Conservation (phyloP, 2,888 invertebrate genomes). For the Aphodius granarius region DNA sequence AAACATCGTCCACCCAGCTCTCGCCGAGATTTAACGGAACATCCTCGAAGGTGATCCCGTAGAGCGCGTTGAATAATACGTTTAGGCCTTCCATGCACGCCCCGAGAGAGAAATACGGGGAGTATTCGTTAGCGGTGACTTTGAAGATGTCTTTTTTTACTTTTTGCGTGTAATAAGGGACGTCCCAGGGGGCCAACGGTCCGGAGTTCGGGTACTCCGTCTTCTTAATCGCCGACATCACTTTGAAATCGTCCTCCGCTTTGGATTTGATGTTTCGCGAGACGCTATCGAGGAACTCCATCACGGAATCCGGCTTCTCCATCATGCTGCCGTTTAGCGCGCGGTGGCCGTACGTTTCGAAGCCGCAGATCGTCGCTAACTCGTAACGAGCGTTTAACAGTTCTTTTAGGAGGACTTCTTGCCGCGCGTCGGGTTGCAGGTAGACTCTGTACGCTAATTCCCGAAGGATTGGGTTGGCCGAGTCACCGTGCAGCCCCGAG, state of each 20-base stretch:
- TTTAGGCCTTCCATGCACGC: constrained; percentile 97
- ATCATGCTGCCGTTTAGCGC: constrained; percentile 87
- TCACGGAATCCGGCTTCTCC: constrained; percentile 77
- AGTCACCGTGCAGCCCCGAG: constrained; percentile 82
- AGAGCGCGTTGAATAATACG: constrained; percentile 79
- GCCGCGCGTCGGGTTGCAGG: constrained; percentile 74
- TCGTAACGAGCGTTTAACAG: constrained; percentile 75
- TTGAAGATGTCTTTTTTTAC: constrained; percentile 72
- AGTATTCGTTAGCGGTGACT: constrained; percentile 71
- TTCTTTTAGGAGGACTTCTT: constrained; percentile 73
- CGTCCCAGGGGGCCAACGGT: constrained; percentile 77
- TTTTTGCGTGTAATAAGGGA: constrained; percentile 79
- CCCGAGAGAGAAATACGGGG: constrained; percentile 89
- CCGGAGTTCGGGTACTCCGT: constrained; percentile 37
- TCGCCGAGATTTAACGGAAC: constrained; percentile 78
- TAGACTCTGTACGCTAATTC: constrained; percentile 89
- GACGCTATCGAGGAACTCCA: constrained; percentile 77
- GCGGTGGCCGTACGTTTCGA: constrained; percentile 84
- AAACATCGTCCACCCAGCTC: constrained; percentile 81
- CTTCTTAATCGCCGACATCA: constrained; percentile 77
- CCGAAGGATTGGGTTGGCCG: constrained; percentile 73
- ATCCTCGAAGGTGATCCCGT: constrained; percentile 76
- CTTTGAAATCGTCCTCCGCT: constrained; percentile 73
- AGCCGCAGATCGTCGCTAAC: constrained; percentile 87
- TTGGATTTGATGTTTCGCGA: constrained; percentile 69